Evolutionary conservation across 2,888 invertebrate genomes (phyloP).

Genomic region (Mantis religiosa): DNA sequence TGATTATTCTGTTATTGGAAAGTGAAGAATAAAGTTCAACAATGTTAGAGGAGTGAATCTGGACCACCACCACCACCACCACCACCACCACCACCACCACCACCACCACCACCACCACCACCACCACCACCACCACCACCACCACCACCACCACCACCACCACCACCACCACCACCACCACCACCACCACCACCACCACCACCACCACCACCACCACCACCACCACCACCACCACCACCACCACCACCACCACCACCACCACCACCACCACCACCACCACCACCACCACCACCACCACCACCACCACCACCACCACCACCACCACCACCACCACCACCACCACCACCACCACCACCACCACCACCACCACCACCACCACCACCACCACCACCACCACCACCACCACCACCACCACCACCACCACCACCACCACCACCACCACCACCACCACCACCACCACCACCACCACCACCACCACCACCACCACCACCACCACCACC

Average conservation of each 20-base stretch:
- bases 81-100: neutral
- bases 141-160: neutral
- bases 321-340: neutral
- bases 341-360: neutral
- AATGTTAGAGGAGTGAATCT: too few species aligned
- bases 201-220: neutral
- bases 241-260: neutral
- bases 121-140: neutral
- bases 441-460: neutral
- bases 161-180: neutral
- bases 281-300: neutral
- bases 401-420: neutral
- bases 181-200: neutral
- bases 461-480: neutral
- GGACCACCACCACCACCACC: neutral
- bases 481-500: neutral
- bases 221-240: neutral
- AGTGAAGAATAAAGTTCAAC: too few species aligned
- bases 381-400: neutral
- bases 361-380: neutral
- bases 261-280: neutral
- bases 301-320: neutral
- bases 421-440: neutral
- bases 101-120: neutral
- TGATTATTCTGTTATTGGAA: too few species aligned